phyloP scores from a whole-genome alignment of 1,140 invertebrate genomes.

The Nephotettix cincticeps region DNA sequence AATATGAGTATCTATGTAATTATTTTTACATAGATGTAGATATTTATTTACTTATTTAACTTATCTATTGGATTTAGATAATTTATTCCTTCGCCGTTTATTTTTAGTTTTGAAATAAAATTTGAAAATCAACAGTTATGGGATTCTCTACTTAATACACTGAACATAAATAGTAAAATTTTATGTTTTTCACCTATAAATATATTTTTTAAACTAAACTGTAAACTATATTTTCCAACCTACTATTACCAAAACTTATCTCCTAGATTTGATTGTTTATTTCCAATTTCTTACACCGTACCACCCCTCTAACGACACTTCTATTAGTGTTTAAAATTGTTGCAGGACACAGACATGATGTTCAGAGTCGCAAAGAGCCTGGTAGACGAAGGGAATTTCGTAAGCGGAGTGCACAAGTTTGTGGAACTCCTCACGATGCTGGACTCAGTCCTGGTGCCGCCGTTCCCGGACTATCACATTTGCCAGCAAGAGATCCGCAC shows the following conservation, averaged over 20 bases:
- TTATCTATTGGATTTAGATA: too few species aligned
- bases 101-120: too few species aligned
- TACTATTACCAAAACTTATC: background rate
- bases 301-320: background rate
- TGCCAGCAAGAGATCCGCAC: constrained; percentile 78
- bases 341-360: constrained; percentile 70
- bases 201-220: too few species aligned
- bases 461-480: constrained; percentile 77
- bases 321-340: constrained; percentile 8
- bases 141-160: too few species aligned
- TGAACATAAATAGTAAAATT: too few species aligned
- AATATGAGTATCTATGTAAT: too few species aligned
- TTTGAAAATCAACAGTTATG: too few species aligned
- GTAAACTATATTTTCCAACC: too few species aligned
- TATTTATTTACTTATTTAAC: too few species aligned
- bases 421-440: constrained; percentile 67
- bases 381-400: constrained; percentile 61
- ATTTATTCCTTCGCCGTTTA: too few species aligned
- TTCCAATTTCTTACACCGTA: background rate
- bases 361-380: constrained; percentile 63
- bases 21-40: too few species aligned
- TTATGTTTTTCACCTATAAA: too few species aligned
- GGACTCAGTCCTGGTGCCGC: constrained; percentile 67
- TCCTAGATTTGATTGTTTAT: background rate
- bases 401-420: constrained; percentile 66